These are phyloP conservation scores for Talpa occidentalis DNA, from an alignment of 2,113 vertebrate genomes.

Conservation along the genomic window DNA sequence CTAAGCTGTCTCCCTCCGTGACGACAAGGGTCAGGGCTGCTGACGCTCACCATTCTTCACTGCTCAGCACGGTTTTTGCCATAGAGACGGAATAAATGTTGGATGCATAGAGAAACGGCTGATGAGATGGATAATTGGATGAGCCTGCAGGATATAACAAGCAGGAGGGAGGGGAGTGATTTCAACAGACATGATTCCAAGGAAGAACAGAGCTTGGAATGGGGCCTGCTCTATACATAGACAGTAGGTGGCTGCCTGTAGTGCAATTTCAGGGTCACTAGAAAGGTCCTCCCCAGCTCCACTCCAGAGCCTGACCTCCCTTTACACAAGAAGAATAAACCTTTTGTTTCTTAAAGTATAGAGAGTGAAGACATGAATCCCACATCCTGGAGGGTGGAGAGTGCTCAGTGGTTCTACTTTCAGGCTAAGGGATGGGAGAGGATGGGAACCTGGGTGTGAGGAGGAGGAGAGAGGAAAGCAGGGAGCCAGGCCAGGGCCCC, in stretches of 20 bases:
- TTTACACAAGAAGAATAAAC: not conserved
- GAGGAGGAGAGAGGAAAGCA: not conserved
- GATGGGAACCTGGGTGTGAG: not conserved
- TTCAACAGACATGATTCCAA: not conserved
- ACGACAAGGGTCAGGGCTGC: not conserved
- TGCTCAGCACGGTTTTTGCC: not conserved
- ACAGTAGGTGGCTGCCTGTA: not conserved
- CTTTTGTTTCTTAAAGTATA: slow-evolving; percentile 21
- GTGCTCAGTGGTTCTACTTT: not conserved
- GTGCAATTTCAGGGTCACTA: slow-evolving; percentile 38
- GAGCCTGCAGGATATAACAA: not conserved
- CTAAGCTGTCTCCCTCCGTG: not conserved
- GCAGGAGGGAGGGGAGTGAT: not conserved
- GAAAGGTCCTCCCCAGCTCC: not conserved
- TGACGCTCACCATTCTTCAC: not conserved
- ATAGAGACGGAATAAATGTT: not conserved
- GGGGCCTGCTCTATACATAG: not conserved
- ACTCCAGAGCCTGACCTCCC: not conserved
- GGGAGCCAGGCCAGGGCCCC: not conserved
- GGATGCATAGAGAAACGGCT: not conserved
- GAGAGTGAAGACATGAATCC: slow-evolving; percentile 6
- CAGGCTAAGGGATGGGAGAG: not conserved
- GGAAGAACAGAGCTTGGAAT: not conserved
- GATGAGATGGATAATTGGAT: not conserved
- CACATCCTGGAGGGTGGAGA: not conserved